A percentile compares a stretch with the other conserved stretches of the same genome.
phyloP scores from a whole-genome alignment of 2,797 vertebrate species.

The Cetoscarus ocellatus region DNA sequence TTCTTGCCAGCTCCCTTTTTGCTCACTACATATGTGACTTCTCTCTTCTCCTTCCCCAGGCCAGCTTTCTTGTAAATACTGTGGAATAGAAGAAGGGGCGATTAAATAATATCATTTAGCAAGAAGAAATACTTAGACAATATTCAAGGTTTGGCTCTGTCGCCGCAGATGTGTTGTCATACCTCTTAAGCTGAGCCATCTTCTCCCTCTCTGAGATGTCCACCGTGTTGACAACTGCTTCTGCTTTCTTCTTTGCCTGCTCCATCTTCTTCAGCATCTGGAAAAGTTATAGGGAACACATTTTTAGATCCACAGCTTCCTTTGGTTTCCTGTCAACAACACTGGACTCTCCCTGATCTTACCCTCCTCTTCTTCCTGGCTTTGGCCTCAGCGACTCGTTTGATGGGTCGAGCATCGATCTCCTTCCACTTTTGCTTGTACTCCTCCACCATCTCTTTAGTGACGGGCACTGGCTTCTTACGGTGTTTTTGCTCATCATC shows the following conservation, averaged over 20 bases:
- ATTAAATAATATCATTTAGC: background rate
- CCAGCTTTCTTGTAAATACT: conserved; percentile 99
- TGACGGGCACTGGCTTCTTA: conserved; percentile 86
- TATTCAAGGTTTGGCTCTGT: background rate
- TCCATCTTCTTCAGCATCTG: conserved; percentile 97
- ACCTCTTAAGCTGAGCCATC: conserved; percentile 93
- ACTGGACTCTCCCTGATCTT: conserved; percentile 10
- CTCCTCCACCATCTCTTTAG: conserved; percentile 90
- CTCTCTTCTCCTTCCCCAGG: conserved; percentile 93
- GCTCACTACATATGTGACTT: conserved; percentile 93
- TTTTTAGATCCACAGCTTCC: conserved; percentile 8
- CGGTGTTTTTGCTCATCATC: conserved; percentile 92
- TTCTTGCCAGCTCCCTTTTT: conserved; percentile 93
- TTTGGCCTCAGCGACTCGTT: conserved; percentile 95
- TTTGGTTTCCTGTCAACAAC: background rate
- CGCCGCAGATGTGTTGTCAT: background rate
- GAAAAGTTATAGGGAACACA: conserved; percentile 5
- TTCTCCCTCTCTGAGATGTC: conserved; percentile 97
- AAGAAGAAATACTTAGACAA: background rate
- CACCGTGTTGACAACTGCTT: conserved; percentile 94
- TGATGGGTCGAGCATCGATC: conserved; percentile 95
- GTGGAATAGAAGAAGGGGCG: conserved; percentile 49
- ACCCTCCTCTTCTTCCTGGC: conserved; percentile 95
- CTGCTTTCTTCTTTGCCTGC: conserved; percentile 95
- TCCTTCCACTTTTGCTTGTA: conserved; percentile 94